A percentile compares a stretch with the other conserved stretches of the same genome.
phyloP scores from a whole-genome alignment of 2,888 invertebrate genomes.

The Cybosia mesomella region DNA sequence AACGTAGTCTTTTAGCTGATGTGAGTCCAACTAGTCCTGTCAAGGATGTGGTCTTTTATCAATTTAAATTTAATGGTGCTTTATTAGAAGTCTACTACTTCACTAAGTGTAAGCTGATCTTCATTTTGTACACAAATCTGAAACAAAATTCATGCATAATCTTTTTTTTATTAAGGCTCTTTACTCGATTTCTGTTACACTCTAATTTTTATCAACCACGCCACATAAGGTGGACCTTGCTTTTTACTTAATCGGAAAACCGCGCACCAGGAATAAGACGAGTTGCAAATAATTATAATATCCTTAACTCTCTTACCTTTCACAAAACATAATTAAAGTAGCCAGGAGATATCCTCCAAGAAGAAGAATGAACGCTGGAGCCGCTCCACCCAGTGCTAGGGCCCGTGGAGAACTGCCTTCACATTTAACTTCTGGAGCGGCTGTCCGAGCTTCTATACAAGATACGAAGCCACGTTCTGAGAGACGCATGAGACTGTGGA shows the following conservation, averaged over 20 bases:
- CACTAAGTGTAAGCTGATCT: neutral
- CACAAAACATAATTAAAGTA: slow-evolving; percentile 63
- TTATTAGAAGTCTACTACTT: neutral
- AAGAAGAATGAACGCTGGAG: slow-evolving; percentile 76
- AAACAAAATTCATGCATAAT: slow-evolving; percentile 21
- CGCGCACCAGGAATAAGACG: too few species aligned
- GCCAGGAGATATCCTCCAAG: slow-evolving; percentile 64
- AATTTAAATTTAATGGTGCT: too few species aligned
- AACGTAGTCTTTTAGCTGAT: too few species aligned
- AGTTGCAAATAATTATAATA: too few species aligned
- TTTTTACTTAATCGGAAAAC: neutral
- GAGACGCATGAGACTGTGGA: slow-evolving; percentile 65
- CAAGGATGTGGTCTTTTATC: too few species aligned
- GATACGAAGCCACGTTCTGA: slow-evolving; percentile 71
- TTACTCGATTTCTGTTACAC: too few species aligned
- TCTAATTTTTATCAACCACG: too few species aligned
- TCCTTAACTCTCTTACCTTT: slow-evolving; percentile 56
- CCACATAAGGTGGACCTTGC: too few species aligned
- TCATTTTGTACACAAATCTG: slow-evolving; percentile 34
- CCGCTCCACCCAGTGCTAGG: slow-evolving; percentile 75
- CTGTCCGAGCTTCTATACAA: slow-evolving; percentile 60
- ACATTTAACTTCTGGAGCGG: slow-evolving; percentile 57
- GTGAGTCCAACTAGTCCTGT: too few species aligned
- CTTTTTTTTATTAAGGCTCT: too few species aligned
- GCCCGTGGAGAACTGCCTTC: slow-evolving; percentile 74